phyloP scores from a whole-genome alignment of 1,140 invertebrate species.

The Ostrea edulis region DNA sequence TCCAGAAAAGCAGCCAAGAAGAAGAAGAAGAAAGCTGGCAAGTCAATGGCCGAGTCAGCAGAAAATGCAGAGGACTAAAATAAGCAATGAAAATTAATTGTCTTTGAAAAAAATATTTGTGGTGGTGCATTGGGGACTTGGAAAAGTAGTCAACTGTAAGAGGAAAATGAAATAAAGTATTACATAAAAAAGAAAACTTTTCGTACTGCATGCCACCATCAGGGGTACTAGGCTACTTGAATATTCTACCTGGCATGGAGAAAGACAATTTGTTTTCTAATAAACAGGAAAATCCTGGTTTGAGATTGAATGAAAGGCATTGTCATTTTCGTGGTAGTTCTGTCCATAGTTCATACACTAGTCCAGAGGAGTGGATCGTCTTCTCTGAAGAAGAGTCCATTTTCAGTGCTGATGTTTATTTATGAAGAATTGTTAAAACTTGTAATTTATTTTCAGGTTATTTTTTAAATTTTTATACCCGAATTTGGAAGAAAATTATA shows the following conservation, averaged over 20 bases:
- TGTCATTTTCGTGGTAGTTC: background rate
- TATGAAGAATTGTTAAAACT: background rate
- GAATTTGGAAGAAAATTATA: too few species aligned
- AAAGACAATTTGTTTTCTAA: background rate
- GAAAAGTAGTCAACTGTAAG: background rate
- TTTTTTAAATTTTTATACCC: too few species aligned
- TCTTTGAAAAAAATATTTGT: constrained; percentile 11
- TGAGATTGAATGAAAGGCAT: background rate
- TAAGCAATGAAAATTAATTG: background rate
- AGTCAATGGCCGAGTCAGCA: constrained; percentile 73
- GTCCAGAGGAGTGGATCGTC: background rate
- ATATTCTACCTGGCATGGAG: background rate
- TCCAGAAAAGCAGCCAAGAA: constrained; percentile 88
- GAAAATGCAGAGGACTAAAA: constrained; percentile 56
- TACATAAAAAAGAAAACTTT: background rate
- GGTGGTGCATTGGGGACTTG: background rate
- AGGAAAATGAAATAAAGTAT: background rate
- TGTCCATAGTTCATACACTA: constrained; percentile 6
- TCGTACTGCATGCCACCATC: background rate
- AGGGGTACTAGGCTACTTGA: background rate
- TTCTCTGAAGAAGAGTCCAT: background rate
- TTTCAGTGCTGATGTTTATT: background rate
- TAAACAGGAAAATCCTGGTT: background rate
- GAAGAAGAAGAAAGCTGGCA: constrained; percentile 89
- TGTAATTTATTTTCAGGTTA: background rate